Base-by-base conservation (phyloP, 2,113 vertebrate species). In the Bufo bufo region DNA sequence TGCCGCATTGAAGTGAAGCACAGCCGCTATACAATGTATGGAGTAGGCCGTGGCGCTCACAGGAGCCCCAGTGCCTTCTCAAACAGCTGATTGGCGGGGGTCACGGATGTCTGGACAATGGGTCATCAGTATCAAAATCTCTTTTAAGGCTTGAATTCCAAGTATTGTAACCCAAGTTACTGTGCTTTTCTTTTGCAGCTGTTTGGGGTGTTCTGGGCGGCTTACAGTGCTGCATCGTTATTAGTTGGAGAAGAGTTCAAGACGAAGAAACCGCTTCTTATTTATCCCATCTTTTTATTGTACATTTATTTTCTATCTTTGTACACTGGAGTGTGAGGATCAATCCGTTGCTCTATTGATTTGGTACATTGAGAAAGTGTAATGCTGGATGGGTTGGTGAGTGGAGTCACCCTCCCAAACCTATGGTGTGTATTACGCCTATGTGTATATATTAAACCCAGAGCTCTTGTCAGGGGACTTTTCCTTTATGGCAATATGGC, bases 301-400 rank as follows among this genome's bases (percentile, higher is more conserved):
- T 99, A 99, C 92, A 99, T 99, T 93, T 99, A 99, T 95, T 99
- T 99, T 95, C 95, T 99, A 92, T 99, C 98, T 77, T 96, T 99
- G 89, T 99, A 99, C 93, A 99, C 98, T 74, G 98, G 98, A n/a
- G 98, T 97, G 93, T 99, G 96, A 99, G 89, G 82, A 88, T 47
- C 82, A 83, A 90, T 92, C 90, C 92, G 90, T 90, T 91, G 90
- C 90, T 79, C 92, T 91, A 92, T 91, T 94, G 90, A 78, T 74
- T 89, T 89, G 78, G 0, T 92, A 87, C 92, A 91, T 91, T 89
- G 84, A 72, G 93, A 89, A 71, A 90, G 89, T 92, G 84, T 90
- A 92, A 90, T 90, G 90, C 92, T 91, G 82, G 90, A 1, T 43
- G 52, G 4, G 91, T 91, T 92, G 89, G 84, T 89, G 90, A 91